These are phyloP conservation scores for Andrena camellia DNA, from an alignment of 2,888 invertebrate genomes.

Conservation along the genomic window DNA sequence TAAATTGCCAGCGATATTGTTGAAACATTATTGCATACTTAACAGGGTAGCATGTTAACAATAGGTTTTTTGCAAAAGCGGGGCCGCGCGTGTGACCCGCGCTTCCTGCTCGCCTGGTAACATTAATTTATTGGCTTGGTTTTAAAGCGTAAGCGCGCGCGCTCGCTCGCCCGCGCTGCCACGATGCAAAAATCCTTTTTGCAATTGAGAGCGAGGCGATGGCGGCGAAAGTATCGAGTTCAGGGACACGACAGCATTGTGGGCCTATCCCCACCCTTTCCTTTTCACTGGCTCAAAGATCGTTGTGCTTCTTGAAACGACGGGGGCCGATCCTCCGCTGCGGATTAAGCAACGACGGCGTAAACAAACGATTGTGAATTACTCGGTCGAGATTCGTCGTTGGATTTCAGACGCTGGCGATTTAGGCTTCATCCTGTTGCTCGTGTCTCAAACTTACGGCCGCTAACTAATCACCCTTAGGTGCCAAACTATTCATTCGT, in stretches of 20 bases:
- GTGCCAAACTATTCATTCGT: too few species aligned
- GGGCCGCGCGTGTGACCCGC: slow-evolving; percentile 11
- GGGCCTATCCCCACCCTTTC: not conserved
- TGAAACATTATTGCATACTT: slow-evolving; percentile 65
- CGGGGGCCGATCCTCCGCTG: not conserved
- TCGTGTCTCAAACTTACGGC: not conserved
- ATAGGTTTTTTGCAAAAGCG: slow-evolving; percentile 70
- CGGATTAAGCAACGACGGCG: not conserved
- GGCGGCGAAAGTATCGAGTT: slow-evolving; percentile 67
- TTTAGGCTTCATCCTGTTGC: not conserved
- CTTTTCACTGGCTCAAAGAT: slow-evolving; percentile 1
- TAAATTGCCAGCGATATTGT: slow-evolving; percentile 55
- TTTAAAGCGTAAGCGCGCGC: slow-evolving; percentile 47
- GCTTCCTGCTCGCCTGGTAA: slow-evolving; percentile 64
- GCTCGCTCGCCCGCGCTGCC: slow-evolving; percentile 4
- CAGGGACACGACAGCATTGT: slow-evolving; percentile 49
- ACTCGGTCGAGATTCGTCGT: too few species aligned
- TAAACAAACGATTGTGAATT: slow-evolving; percentile 8
- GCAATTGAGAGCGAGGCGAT: slow-evolving; percentile 51
- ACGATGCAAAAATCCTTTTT: slow-evolving; percentile 45
- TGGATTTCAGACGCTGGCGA: too few species aligned
- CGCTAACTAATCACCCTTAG: not conserved
- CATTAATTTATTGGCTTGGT: slow-evolving; percentile 68
- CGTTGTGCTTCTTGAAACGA: slow-evolving; percentile 3
- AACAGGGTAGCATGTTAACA: slow-evolving; percentile 67